Percentiles rank a stretch among this genome's conserved stretches.
Evolutionary conservation across 2,888 invertebrate genomes (phyloP).

Genomic region (Conops quadrifasciatus): DNA sequence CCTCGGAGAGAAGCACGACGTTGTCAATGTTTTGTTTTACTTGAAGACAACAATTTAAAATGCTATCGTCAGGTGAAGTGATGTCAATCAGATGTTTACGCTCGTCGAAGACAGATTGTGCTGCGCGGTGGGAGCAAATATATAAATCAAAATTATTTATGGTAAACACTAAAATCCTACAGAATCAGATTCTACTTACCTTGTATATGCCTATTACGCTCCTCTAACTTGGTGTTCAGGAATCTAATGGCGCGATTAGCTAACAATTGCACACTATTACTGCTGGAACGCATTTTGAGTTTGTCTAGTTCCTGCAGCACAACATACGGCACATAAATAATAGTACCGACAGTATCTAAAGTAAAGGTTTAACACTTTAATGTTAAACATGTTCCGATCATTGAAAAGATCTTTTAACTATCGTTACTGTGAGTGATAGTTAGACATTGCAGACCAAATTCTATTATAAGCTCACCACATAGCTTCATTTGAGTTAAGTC

Average conservation of each 20-base stretch:
- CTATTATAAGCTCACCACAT: slow-evolving; percentile 44
- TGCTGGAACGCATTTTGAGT: slow-evolving; percentile 58
- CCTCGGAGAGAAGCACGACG: slow-evolving; percentile 67
- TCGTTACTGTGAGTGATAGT: not conserved
- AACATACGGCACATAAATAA: slow-evolving; percentile 67
- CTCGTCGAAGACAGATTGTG: slow-evolving; percentile 67
- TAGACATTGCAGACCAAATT: not conserved
- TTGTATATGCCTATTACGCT: slow-evolving; percentile 45
- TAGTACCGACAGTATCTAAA: slow-evolving; percentile 52
- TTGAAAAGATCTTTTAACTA: not conserved
- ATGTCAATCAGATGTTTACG: slow-evolving; percentile 61
- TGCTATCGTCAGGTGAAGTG: slow-evolving; percentile 67
- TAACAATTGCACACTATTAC: slow-evolving; percentile 43
- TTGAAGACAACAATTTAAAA: slow-evolving; percentile 68
- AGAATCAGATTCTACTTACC: slow-evolving; percentile 41
- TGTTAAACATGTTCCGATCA: not conserved
- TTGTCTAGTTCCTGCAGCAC: slow-evolving; percentile 68
- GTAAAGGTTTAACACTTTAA: slow-evolving; percentile 8
- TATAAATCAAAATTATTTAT: too few species aligned
- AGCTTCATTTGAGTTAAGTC: slow-evolving; percentile 56
- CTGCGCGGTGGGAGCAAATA: slow-evolving; percentile 48
- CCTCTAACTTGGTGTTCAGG: slow-evolving; percentile 54
- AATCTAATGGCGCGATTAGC: slow-evolving; percentile 56
- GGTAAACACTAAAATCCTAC: not conserved
- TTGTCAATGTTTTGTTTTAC: slow-evolving; percentile 60